Evolutionary conservation across 2,888 invertebrate species (phyloP).

Genomic region (Philereme vetulata): DNA sequence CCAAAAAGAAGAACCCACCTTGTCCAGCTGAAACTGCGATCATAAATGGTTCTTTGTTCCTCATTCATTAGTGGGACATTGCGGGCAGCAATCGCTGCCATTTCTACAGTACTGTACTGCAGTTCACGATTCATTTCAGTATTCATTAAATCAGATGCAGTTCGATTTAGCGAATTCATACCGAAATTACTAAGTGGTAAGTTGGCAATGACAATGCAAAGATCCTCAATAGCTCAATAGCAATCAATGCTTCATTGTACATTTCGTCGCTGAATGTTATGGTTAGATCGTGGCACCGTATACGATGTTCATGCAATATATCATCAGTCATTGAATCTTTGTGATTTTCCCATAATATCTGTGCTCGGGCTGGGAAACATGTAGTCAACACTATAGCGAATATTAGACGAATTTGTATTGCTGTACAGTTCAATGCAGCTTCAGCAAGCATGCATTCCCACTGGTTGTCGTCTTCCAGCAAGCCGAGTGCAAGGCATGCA

Average conservation of each 20-base stretch:
- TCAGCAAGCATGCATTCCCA: too few relatives aligned
- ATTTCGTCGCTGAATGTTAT: too few relatives aligned
- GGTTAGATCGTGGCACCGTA: too few relatives aligned
- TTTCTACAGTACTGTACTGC: constrained; percentile 32
- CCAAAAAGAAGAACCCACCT: constrained; percentile 33
- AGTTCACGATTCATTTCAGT: constrained; percentile 35
- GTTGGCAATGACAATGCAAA: constrained; percentile 40
- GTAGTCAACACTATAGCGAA: too few relatives aligned
- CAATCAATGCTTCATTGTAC: too few relatives aligned
- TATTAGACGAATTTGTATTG: too few relatives aligned
- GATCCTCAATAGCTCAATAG: constrained; percentile 43
- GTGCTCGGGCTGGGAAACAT: too few relatives aligned
- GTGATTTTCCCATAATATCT: too few relatives aligned
- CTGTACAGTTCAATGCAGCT: too few relatives aligned
- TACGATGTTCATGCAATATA: too few relatives aligned
- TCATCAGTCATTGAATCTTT: too few relatives aligned
- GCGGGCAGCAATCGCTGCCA: neutral
- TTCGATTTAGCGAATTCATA: constrained; percentile 46
- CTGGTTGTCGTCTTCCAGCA: constrained; percentile 52
- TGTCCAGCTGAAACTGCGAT: constrained; percentile 34
- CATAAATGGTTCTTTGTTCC: constrained; percentile 2
- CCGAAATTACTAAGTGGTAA: constrained; percentile 43
- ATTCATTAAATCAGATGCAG: constrained; percentile 41
- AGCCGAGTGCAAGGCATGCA: constrained; percentile 39
- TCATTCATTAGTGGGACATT: constrained; percentile 7